Evolutionary conservation across 2,888 invertebrate genomes (phyloP).

Genomic region (Diachrysia chrysitis): DNA sequence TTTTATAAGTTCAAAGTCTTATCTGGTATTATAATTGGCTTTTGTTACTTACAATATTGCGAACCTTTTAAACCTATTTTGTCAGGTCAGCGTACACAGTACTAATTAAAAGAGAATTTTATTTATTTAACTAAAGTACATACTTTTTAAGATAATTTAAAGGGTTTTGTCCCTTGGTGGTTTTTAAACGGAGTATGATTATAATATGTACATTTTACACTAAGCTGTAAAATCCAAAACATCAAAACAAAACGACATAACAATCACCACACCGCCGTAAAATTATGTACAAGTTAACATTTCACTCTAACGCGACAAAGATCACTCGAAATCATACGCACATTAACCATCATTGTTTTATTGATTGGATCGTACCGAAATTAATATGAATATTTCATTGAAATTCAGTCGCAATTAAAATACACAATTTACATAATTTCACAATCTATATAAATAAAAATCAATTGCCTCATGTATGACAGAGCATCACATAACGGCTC

Average conservation of each 20-base stretch:
- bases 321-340: conserved; percentile 35
- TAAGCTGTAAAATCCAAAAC: conserved; percentile 36
- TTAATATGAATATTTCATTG: neutral
- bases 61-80: no score
- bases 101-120: no score
- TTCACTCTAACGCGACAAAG: conserved; percentile 44
- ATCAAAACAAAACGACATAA: conserved; percentile 36
- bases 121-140: no score
- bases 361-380: conserved; percentile 36
- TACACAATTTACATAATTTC: neutral
- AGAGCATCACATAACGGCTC: no score
- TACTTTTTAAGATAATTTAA: neutral
- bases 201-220: neutral
- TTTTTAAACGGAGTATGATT: neutral
- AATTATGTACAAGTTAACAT: conserved; percentile 53
- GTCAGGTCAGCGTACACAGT: no score
- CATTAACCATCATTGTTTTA: conserved; percentile 45
- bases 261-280: conserved; percentile 36
- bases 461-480: no score
- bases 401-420: neutral
- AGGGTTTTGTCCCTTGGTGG: neutral
- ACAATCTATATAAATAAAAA: no score
- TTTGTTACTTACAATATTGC: no score
- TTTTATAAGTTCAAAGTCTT: neutral
- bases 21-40: no score